Evolutionary conservation across 2,888 invertebrate species (phyloP), one percentile per base, ranked within the genome.

Genomic region (Cheilosia variabilis): DNA sequence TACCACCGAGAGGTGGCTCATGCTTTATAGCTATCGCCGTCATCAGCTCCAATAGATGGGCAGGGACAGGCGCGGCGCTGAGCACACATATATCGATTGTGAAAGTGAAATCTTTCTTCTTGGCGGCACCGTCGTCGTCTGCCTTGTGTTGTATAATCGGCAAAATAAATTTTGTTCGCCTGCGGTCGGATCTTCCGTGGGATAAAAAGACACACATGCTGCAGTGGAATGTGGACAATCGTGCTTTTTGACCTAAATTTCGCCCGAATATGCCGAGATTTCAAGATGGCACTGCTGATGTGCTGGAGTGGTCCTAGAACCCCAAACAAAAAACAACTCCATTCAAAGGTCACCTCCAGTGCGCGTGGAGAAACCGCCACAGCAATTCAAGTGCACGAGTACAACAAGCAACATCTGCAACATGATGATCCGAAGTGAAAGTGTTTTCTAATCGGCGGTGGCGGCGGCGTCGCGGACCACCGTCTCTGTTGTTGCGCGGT

Each of bases 71-170:
- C 24, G 22, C 27, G 58, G 58, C 68, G 37, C 41, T 60, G 75
- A 58, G 41, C 47, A 15, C 41, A 58, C 53, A 50, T 63, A 41
- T 58, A 84, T 84, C 34, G 83, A 75, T 76, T 80, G 84, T 80
- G 75, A 84, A 84, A 84, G 84, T 84, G 80, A 84, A 84, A 84
- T 80, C 66, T 80, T 84, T 79, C 79, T 69, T 58, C 77, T 47
- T 10, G 9, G 15, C 22, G 24, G 10, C 31, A 27, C 43, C 55
- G 34, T 47, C 19, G 13, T 22, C 34, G 37, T 52, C 63, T 34
- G 50, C 47, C 76, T 57, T 52, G 60, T 65, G 60, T 84, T 84
- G 84, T 84, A 75, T 84, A 84, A 84, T 84, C 75, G 80, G 65
- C 69, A 80, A 31, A 6, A 45, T 15, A 65, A 19, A 41, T 65